Evolutionary conservation across 1,140 invertebrate species (phyloP), one percentile per base, ranked within the genome.

Genomic region (Muscidifurax raptorellus): DNA sequence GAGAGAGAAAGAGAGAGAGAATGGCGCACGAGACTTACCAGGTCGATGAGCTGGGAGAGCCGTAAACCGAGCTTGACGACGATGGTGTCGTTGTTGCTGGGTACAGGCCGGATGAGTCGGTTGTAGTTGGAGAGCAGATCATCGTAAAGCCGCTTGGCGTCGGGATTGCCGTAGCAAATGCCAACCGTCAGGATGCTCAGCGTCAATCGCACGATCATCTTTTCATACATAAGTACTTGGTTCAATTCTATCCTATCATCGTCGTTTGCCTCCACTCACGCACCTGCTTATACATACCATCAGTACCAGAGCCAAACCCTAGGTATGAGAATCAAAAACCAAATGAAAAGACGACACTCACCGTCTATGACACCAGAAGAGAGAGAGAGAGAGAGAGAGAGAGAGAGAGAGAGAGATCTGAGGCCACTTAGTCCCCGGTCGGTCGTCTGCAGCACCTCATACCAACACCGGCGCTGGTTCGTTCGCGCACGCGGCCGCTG

Each of bases 41-140:
- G 94, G 94, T 99, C 98, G 90, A 99, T 99, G 83, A 99, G 96
- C 92, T 99, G 98, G 0, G 98, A 98, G 75, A 99, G 94, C 72
- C 98, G 94, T 30, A 99, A 94, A 27, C 98, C 98, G 44, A 99
- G 94, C 91, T 98, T 98, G 67, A 99, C 98, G 30, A 98, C 94
- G 15, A 99, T 96, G n/a, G 96, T 98, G 90, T 99, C 97, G 6
- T 96, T 97, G 91, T 98, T 98, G 91, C 98, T 98, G 86, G 96
- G 96, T 9, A 99, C 98, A 0, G 98, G 98, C 88, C 98, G 94
- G 83, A 99, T 98, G 47, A 99, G 95, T 86, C 98, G 96, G 94
- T 99, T 99, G 92, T 99, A 99, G 93, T 98, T 98, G 88, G 97
- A 98, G 82, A 99, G 94, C 69, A 99, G 94, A 93, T 99, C 98